Percentiles rank a stretch among this genome's conserved stretches.
phyloP scores from a whole-genome alignment of 2,797 vertebrate genomes.

The Squalus acanthias region DNA sequence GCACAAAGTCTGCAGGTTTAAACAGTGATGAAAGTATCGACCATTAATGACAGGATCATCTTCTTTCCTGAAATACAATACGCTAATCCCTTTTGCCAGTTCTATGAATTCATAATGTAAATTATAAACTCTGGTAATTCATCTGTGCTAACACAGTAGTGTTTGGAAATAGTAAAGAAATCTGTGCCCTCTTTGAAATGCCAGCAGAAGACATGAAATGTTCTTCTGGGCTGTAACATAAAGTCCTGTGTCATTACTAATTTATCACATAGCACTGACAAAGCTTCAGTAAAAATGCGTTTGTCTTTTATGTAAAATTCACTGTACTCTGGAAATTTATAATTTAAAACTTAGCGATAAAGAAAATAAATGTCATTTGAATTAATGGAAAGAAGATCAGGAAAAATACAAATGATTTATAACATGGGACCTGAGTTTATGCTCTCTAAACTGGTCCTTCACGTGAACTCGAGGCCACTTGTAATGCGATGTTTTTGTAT shows the following conservation, averaged over 20 bases:
- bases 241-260: constrained; percentile 59
- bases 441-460: constrained; percentile 31
- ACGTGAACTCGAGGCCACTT: not conserved
- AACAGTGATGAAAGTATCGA: constrained; percentile 99
- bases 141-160: constrained; percentile 99
- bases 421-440: constrained; percentile 9
- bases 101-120: constrained; percentile 99
- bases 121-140: constrained; percentile 99
- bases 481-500: not conserved
- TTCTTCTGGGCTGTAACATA: constrained; percentile 80
- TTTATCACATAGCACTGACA: constrained; percentile 77
- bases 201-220: constrained; percentile 83
- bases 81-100: constrained; percentile 99
- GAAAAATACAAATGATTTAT: constrained; percentile 35
- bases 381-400: constrained; percentile 34
- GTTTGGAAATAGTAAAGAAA: constrained; percentile 90
- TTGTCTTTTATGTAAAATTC: constrained; percentile 36
- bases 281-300: constrained; percentile 35
- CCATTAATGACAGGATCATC: constrained; percentile 99
- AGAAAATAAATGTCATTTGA: constrained; percentile 37
- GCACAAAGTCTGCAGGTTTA: constrained; percentile 98
- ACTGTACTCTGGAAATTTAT: constrained; percentile 32
- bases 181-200: constrained; percentile 89
- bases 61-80: constrained; percentile 98
- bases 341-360: constrained; percentile 33